These are phyloP conservation scores for Morbakka virulenta DNA, from an alignment of 30 jellyfish, hydroid and myxozoan genomes.

Conservation along the genomic window DNA sequence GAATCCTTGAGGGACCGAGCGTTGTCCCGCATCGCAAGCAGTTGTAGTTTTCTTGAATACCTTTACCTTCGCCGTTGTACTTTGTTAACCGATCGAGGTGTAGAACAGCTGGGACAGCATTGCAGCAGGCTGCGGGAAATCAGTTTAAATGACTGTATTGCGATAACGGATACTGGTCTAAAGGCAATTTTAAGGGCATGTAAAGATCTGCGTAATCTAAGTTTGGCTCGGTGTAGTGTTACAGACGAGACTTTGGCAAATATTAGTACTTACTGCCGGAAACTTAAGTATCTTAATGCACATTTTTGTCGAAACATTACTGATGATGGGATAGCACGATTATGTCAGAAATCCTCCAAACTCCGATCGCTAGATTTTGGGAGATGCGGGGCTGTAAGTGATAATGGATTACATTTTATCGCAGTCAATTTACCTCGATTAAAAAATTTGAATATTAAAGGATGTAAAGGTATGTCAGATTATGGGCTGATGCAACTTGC, in stretches of 20 bases:
- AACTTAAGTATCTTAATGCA: slow-evolving; percentile 58
- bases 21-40: slow-evolving; percentile 43
- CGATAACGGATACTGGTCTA: slow-evolving; percentile 65
- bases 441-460: slow-evolving; percentile 67
- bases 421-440: slow-evolving; percentile 71
- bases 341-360: slow-evolving; percentile 49
- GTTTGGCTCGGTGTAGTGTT: slow-evolving; percentile 80
- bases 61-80: slow-evolving; percentile 75
- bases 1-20: slow-evolving; percentile 45
- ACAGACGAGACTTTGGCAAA: slow-evolving; percentile 57
- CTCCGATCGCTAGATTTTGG: slow-evolving; percentile 78
- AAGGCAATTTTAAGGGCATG: slow-evolving; percentile 44
- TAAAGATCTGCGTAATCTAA: slow-evolving; percentile 62
- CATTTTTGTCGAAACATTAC: slow-evolving; percentile 67
- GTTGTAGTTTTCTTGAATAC: slow-evolving; percentile 68
- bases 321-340: slow-evolving; percentile 68
- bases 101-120: slow-evolving; percentile 51
- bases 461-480: slow-evolving; percentile 71
- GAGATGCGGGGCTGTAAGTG: slow-evolving; percentile 67
- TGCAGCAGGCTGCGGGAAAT: slow-evolving; percentile 68
- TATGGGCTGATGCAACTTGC: slow-evolving; percentile 76
- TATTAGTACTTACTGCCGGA: slow-evolving; percentile 51
- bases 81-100: slow-evolving; percentile 65
- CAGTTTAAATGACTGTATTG: slow-evolving; percentile 75
- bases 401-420: slow-evolving; percentile 50